A percentile compares a stretch with the other conserved stretches of the same genome.
Evolutionary conservation across 2,888 invertebrate genomes (phyloP).

Genomic region (Cataglyphis rosenhaueri): DNA sequence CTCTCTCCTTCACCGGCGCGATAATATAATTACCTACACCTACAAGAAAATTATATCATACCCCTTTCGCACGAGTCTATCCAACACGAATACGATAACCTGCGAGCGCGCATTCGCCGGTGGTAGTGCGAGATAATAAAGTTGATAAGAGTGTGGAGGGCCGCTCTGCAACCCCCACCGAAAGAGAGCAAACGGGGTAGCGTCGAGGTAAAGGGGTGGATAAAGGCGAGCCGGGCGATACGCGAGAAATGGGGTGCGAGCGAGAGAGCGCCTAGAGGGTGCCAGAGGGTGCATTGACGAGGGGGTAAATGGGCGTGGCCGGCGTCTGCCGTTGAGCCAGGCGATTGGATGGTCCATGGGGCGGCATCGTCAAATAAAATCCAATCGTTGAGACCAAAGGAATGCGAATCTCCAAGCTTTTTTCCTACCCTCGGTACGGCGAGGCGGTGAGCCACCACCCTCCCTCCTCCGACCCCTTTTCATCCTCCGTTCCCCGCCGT

Average conservation of each 20-base stretch:
- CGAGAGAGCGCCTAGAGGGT: slow-evolving; percentile 49
- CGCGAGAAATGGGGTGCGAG: slow-evolving; percentile 49
- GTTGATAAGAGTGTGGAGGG: slow-evolving; percentile 85
- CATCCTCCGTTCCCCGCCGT: slow-evolving; percentile 28
- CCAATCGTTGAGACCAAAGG: slow-evolving; percentile 85
- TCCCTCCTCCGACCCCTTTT: slow-evolving; percentile 40
- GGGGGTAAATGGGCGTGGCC: slow-evolving; percentile 81
- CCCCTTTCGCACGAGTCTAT: slow-evolving; percentile 74
- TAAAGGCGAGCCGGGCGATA: slow-evolving; percentile 51
- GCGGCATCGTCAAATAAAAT: slow-evolving; percentile 85
- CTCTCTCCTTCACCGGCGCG: slow-evolving; percentile 40
- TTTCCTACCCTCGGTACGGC: slow-evolving; percentile 76
- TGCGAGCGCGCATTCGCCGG: slow-evolving; percentile 52
- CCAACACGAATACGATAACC: slow-evolving; percentile 51
- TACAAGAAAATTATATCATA: slow-evolving; percentile 80
- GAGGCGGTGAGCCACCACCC: slow-evolving; percentile 54
- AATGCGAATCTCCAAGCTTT: slow-evolving; percentile 82
- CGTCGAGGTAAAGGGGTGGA: slow-evolving; percentile 49
- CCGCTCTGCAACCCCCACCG: slow-evolving; percentile 71
- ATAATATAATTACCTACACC: slow-evolving; percentile 72
- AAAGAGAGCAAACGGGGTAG: slow-evolving; percentile 58
- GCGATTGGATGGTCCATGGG: slow-evolving; percentile 82
- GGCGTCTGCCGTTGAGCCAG: slow-evolving; percentile 73
- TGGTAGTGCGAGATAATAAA: slow-evolving; percentile 83
- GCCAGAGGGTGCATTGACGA: slow-evolving; percentile 54